Conservation (phyloP, 2,888 invertebrate genomes). For the Mesorhabditis belari region DNA sequence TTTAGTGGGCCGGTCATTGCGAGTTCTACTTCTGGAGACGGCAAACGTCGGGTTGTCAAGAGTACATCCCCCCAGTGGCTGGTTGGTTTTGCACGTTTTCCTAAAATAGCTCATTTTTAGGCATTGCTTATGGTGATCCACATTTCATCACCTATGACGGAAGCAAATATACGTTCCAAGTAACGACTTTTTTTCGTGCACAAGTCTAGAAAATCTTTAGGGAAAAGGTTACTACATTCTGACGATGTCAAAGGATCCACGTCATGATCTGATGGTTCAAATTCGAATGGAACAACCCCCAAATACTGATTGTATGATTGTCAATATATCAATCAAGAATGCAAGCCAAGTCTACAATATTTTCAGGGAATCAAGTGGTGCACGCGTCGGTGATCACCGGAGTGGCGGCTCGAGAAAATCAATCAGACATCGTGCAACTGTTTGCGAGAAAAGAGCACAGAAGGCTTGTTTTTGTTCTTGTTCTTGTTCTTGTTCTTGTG, state of each 20-base stretch:
- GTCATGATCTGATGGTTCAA: slow-evolving; percentile 37
- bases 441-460: slow-evolving; percentile 65
- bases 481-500: too few relatives aligned
- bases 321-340: slow-evolving; percentile 3
- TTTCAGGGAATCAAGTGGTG: slow-evolving; percentile 24
- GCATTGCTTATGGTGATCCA: slow-evolving; percentile 85
- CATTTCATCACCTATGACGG: slow-evolving; percentile 87
- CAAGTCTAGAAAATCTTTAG: too few relatives aligned
- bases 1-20: slow-evolving; percentile 75
- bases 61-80: slow-evolving; percentile 82
- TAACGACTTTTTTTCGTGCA: too few relatives aligned
- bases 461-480: neutral
- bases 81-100: slow-evolving; percentile 55
- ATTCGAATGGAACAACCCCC: slow-evolving; percentile 46
- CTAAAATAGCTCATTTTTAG: too few relatives aligned
- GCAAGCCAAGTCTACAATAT: neutral
- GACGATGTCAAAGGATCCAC: slow-evolving; percentile 28
- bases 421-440: slow-evolving; percentile 75
- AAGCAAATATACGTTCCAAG: slow-evolving; percentile 80
- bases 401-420: slow-evolving; percentile 70
- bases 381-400: slow-evolving; percentile 54
- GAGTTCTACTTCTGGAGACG: slow-evolving; percentile 82
- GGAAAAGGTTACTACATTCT: slow-evolving; percentile 86
- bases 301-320: slow-evolving; percentile 29
- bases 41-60: slow-evolving; percentile 86